These are phyloP conservation scores for Harlomillsia oculata DNA, from an alignment of 1,140 invertebrate species.

Conservation along the genomic window DNA sequence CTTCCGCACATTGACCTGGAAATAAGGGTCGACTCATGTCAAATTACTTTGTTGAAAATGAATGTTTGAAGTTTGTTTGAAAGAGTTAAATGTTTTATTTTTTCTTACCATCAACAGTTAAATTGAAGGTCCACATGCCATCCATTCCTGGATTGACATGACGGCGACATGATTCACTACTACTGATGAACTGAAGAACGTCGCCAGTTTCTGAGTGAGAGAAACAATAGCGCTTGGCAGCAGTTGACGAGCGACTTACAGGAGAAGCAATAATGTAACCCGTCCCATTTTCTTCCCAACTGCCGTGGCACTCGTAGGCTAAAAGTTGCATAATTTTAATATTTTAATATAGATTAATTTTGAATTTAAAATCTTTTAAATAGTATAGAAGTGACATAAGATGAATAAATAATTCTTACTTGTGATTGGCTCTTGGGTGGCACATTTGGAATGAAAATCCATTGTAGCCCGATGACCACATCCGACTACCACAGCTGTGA, in stretches of 20 bases:
- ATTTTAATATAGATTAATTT: neutral
- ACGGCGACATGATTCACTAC: constrained; percentile 49
- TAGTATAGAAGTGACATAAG: neutral
- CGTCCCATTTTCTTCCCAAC: constrained; percentile 56
- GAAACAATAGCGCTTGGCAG: constrained; percentile 52
- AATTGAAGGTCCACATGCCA: constrained; percentile 47
- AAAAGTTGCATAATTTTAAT: constrained; percentile 34
- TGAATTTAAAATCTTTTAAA: neutral
- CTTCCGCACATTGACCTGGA: constrained; percentile 24
- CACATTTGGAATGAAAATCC: constrained; percentile 39
- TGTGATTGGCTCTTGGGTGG: constrained; percentile 35
- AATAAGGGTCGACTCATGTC: neutral
- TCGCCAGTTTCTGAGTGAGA: constrained; percentile 45
- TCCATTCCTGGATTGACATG: constrained; percentile 39
- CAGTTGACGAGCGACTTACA: constrained; percentile 45
- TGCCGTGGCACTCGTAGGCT: constrained; percentile 58
- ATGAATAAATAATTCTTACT: constrained; percentile 25
- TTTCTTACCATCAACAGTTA: constrained; percentile 47
- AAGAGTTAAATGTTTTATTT: neutral
- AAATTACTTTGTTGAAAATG: neutral
- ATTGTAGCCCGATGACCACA: constrained; percentile 37
- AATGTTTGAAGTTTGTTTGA: neutral
- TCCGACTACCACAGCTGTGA: constrained; percentile 35
- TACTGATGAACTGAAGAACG: constrained; percentile 45
- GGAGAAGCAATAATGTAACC: constrained; percentile 52